These are phyloP conservation scores for Zygaena filipendulae DNA, from an alignment of 2,888 invertebrate species.

Conservation along the genomic window DNA sequence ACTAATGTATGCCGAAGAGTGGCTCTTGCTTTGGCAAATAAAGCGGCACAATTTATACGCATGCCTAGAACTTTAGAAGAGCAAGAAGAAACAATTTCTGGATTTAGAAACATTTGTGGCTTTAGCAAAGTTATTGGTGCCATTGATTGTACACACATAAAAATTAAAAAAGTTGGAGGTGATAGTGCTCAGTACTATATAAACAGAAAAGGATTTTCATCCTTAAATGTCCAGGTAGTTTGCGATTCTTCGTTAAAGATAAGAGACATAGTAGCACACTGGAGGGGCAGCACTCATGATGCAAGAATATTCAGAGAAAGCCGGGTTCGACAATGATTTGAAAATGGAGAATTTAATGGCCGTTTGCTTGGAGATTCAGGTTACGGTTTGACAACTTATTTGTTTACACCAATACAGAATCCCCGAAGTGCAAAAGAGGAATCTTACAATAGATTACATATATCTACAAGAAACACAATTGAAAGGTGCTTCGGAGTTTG, in stretches of 20 bases:
- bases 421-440: slow-evolving; percentile 10
- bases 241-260: neutral
- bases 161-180: slow-evolving; percentile 11
- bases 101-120: no score
- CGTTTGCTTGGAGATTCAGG: slow-evolving; percentile 16
- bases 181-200: slow-evolving; percentile 11
- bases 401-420: slow-evolving; percentile 1
- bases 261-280: slow-evolving; percentile 1
- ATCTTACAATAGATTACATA: slow-evolving; percentile 14
- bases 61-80: no score
- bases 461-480: slow-evolving; percentile 1
- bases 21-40: no score
- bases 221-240: slow-evolving; percentile 11
- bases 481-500: slow-evolving; percentile 5
- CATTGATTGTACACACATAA: slow-evolving; percentile 14
- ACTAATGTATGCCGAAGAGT: neutral
- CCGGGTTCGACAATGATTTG: slow-evolving; percentile 3
- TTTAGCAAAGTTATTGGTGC: neutral
- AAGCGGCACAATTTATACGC: no score
- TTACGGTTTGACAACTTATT: slow-evolving; percentile 12
- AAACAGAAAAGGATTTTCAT: slow-evolving; percentile 12
- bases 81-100: no score
- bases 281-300: slow-evolving; percentile 1
- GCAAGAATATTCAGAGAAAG: neutral
- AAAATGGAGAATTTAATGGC: slow-evolving; percentile 10